Base-by-base conservation (phyloP, 2,888 invertebrate genomes). In the Drosophila ezoana region DNA sequence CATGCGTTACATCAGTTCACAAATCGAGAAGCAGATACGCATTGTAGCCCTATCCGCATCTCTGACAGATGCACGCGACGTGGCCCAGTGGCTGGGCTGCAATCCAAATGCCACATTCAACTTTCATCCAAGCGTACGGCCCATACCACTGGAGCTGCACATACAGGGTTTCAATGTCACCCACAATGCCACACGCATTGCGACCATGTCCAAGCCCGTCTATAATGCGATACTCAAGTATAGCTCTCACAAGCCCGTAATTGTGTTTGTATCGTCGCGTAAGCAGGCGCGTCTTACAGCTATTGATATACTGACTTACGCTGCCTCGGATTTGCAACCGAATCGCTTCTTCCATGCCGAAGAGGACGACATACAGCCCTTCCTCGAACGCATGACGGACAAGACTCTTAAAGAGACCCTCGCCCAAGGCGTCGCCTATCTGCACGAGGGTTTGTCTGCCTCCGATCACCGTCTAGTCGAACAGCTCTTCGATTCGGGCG, bases 161-260 rank as follows among this genome's bases (percentile, higher is more conserved):
- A 98, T 99, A 60, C 97, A 95, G 94, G 99, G 99, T 14, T 97
- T 98, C 93, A 99, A 99, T 93, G 97, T 99, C 43, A 98, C 98
- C 0, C 99, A 99, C 93, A 99, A 98, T 90, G 97, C 97, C 0
- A 98, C 99, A 0, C 95, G 99, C 11, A 94, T 99, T 33, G 96
- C 98, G 0, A 98, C 99, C 0, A 99, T 99, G 99, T 97, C 97
- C 0, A 98, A 99, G 90, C 99, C 99, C 0, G 97, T 98, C 0
- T 99, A 99, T 93, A 98, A 98, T 92, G 95, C 98, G 0, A 96
- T 99, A 38, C 90, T 96, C 2, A 95, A 97, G 28, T 95, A 97
- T 92, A 97, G 97, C 61, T 96, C 97, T 0, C 94, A 95, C 81
- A 96, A 96, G 85, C 98, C 98, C 0, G 97, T 96, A 1, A 95